Conservation (phyloP, 2,797 vertebrate genomes). For the Neosilurus hyrtlii region DNA sequence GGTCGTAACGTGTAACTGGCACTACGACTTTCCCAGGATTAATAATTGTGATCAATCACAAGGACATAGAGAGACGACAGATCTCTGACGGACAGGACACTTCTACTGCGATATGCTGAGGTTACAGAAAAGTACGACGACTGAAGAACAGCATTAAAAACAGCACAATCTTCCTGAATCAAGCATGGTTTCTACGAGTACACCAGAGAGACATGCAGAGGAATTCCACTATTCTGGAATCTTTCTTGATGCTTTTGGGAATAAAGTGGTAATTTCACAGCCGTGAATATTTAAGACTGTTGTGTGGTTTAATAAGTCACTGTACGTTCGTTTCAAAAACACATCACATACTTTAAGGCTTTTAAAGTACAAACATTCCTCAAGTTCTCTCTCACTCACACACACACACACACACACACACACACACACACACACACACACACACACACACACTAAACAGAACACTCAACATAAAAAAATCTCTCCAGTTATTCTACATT, state of each 20-base stretch:
- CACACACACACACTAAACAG: neutral
- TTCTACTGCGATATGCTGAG: constrained; percentile 25
- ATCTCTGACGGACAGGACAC: neutral
- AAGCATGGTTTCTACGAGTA: neutral
- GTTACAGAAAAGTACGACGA: constrained; percentile 9
- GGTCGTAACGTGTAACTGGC: neutral
- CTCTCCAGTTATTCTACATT: constrained; percentile 46
- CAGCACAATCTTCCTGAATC: neutral
- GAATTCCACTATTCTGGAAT: constrained; percentile 16
- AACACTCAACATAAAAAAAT: constrained; percentile 37
- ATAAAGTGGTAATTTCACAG: constrained; percentile 40
- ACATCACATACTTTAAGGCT: constrained; percentile 55
- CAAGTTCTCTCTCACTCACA: constrained; percentile 11
- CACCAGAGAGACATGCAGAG: constrained; percentile 37
- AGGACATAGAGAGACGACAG: neutral
- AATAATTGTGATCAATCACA: constrained; percentile 19
- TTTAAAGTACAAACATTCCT: constrained; percentile 50
- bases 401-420: constrained; percentile 9
- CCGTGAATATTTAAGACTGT: constrained; percentile 37
- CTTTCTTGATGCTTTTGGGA: constrained; percentile 12
- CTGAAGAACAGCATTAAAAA: constrained; percentile 22
- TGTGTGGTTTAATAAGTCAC: constrained; percentile 24
- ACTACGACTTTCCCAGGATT: neutral
- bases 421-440: neutral
- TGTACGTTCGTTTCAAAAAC: constrained; percentile 41